Base-by-base conservation (phyloP, 1,140 invertebrate genomes). In the Ooceraea biroi region DNA sequence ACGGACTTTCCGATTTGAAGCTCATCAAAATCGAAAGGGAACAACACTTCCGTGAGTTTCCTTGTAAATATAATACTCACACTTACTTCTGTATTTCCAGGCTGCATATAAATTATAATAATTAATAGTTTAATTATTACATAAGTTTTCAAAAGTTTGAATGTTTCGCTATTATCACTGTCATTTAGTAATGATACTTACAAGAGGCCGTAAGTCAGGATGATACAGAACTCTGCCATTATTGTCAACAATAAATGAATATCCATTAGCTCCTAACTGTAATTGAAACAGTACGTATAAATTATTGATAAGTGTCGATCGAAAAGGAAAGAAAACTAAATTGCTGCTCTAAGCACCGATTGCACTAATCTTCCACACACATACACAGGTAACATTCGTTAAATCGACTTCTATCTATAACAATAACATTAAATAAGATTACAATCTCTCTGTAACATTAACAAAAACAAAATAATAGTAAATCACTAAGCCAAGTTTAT, bases 151-250 rank as follows among this genome's bases (percentile, higher is more conserved):
- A n/a, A n/a, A n/a, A n/a, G n/a, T n/a, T n/a, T n/a, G n/a, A n/a
- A n/a, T n/a, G n/a, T n/a, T n/a, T n/a, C n/a, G 5, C 4, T 41
- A 12, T 22, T 50, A 1, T 50, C 2, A 11, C 5, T 36, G 7
- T 36, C 7, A 36, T 36, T 36, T 7, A 14, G 63, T 50, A 12
- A 36, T 27, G 25, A n/a, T 86, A 93, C 96, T 96, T 95, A 98
- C 97, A 94, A 98, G 94, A 83, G 98, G 98, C 89, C 98, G 96
- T 88, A 99, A 96, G 94, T 99, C 98, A n/a, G 99, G 99, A 96
- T 99, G 99, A 94, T 98, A 99, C 63, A 99, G 95, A 84, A 99
- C 96, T 93, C 99, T 98, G 63, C 99, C 99, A 95, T 99, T 99
- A 93, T 99, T 99, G 94, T 98, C 98, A 88, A 99, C 97, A 92